These are phyloP conservation scores for Pogonomyrmex barbatus DNA, from an alignment of 1,140 invertebrate genomes.

Conservation along the genomic window DNA sequence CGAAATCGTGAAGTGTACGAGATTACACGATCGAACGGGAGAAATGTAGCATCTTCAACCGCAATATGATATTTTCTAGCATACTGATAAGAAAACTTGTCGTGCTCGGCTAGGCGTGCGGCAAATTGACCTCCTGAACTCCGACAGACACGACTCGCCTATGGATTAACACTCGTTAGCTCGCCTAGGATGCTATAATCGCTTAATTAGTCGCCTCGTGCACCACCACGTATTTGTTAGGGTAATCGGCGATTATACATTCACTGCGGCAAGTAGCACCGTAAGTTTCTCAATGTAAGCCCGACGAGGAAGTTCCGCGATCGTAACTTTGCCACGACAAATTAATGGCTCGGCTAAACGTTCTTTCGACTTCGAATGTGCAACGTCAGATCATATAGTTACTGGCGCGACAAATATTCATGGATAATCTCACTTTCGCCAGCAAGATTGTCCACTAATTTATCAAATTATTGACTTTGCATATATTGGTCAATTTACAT, in stretches of 20 bases:
- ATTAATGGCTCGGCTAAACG: conserved; percentile 46
- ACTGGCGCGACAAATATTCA: conserved; percentile 20
- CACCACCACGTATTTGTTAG: conserved; percentile 54
- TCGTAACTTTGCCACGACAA: conserved; percentile 63
- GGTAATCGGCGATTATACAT: conserved; percentile 64
- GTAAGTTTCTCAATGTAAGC: conserved; percentile 56
- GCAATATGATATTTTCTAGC: conserved; percentile 31
- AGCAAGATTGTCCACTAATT: not conserved
- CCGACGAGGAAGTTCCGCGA: conserved; percentile 62
- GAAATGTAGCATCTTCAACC: not conserved
- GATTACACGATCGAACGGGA: conserved; percentile 6
- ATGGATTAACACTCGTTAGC: conserved; percentile 73
- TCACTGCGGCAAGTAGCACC: conserved; percentile 39
- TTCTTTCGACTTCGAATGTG: conserved; percentile 27
- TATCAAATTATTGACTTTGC: not conserved
- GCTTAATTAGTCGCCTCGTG: conserved; percentile 71
- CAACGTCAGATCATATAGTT: not conserved
- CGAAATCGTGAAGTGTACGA: not conserved
- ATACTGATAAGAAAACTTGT: conserved; percentile 69
- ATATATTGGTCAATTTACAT: not conserved
- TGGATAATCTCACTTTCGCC: conserved; percentile 13
- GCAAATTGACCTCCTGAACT: conserved; percentile 57
- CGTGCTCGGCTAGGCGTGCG: conserved; percentile 56
- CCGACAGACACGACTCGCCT: conserved; percentile 63
- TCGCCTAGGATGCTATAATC: conserved; percentile 69